Conservation (phyloP, 2,113 vertebrate species). For the Tonatia bakeri region DNA sequence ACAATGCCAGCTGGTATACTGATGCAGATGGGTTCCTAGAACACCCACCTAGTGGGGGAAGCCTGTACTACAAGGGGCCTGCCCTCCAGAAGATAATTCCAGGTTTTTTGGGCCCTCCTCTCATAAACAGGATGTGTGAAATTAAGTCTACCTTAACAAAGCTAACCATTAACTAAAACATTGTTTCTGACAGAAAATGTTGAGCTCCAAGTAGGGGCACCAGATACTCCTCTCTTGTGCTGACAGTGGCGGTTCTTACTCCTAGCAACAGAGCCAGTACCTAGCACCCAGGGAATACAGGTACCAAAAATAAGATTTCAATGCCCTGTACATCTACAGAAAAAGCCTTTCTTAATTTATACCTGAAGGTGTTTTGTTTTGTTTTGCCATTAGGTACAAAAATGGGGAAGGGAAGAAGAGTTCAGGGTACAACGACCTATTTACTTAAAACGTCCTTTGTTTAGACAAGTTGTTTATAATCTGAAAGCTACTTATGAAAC, state of each 20-base stretch:
- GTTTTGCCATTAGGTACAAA: neutral
- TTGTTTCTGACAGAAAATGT: neutral
- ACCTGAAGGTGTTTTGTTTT: neutral
- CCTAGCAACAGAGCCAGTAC: neutral
- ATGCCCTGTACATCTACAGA: neutral
- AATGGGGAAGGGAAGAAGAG: neutral
- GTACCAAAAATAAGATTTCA: neutral
- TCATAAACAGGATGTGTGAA: neutral
- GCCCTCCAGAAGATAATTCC: no score
- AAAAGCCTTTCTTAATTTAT: neutral
- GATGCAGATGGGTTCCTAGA: no score
- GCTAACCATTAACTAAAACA: neutral
- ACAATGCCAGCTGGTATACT: no score
- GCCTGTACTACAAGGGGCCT: no score
- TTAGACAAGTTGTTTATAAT: neutral
- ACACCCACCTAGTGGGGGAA: no score
- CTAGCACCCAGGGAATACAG: neutral
- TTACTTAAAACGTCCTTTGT: neutral
- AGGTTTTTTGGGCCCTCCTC: no score
- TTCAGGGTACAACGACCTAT: neutral
- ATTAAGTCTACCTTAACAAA: constrained; percentile 15
- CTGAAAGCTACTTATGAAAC: neutral
- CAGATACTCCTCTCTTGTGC: neutral
- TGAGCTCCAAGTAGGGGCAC: neutral
- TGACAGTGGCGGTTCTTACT: neutral